Evolutionary conservation across 2,888 invertebrate genomes (phyloP).

Genomic region (Pseudococcus viburni): DNA sequence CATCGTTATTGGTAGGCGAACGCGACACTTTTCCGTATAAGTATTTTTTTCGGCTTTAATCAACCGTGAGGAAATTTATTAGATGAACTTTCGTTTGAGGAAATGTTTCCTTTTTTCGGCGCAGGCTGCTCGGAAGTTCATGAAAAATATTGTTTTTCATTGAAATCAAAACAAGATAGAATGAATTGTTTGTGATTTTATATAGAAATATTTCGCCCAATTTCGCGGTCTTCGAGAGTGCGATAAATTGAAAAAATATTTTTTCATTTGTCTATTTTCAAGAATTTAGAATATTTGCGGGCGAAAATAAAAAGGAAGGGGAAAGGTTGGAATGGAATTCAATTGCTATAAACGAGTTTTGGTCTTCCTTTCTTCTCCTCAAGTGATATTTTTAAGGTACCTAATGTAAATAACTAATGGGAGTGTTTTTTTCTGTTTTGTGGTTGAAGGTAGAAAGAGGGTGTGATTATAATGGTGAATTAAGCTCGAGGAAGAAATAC

Average conservation of each 20-base stretch:
- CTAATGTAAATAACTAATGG: too few relatives aligned
- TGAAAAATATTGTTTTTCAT: conserved; percentile 16
- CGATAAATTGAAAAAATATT: neutral
- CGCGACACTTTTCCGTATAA: neutral
- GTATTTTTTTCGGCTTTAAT: neutral
- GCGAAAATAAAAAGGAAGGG: neutral
- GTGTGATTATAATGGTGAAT: too few relatives aligned
- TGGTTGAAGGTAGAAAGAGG: too few relatives aligned
- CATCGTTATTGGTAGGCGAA: neutral
- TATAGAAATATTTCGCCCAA: neutral
- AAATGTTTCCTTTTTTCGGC: neutral
- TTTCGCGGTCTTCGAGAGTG: neutral
- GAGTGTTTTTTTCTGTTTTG: too few relatives aligned
- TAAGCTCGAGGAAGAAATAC: too few relatives aligned
- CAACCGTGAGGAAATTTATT: neutral
- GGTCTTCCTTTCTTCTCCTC: too few relatives aligned
- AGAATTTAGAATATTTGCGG: neutral
- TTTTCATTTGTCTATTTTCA: neutral
- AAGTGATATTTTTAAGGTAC: too few relatives aligned
- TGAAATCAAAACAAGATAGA: neutral
- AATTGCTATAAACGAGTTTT: neutral
- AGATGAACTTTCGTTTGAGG: neutral
- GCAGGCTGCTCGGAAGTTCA: neutral
- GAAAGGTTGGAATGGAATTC: neutral
- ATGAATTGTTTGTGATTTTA: neutral